These are phyloP conservation scores for Marmota flaviventris DNA, from an alignment of 2,113 vertebrate species.

Conservation along the genomic window DNA sequence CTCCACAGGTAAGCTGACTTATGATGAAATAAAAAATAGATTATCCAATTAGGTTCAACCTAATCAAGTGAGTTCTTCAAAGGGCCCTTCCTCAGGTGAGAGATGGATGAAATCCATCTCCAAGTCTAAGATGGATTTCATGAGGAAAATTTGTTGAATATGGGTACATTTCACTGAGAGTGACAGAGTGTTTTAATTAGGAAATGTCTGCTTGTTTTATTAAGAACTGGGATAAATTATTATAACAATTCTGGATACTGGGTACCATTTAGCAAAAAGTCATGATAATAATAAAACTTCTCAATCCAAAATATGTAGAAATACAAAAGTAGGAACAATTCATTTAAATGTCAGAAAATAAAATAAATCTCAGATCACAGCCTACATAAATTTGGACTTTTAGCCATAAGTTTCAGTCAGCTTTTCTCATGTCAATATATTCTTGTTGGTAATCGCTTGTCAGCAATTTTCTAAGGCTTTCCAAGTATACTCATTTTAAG, in stretches of 20 bases:
- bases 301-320: slow-evolving; percentile 34
- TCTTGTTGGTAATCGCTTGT: slow-evolving; percentile 29
- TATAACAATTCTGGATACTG: neutral
- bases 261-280: slow-evolving; percentile 61
- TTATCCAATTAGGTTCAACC: neutral
- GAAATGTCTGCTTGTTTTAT: slow-evolving; percentile 69
- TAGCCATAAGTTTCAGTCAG: slow-evolving; percentile 52
- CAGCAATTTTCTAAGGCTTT: slow-evolving; percentile 56
- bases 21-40: neutral
- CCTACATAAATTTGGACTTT: slow-evolving; percentile 61
- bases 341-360: slow-evolving; percentile 44
- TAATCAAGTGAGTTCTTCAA: neutral
- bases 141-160: neutral
- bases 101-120: neutral
- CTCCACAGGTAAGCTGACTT: neutral
- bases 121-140: neutral
- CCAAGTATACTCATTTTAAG: slow-evolving; percentile 38
- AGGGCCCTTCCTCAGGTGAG: neutral
- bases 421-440: slow-evolving; percentile 67
- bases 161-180: slow-evolving; percentile 31
- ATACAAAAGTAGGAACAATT: slow-evolving; percentile 18
- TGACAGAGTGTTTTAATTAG: slow-evolving; percentile 63
- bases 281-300: slow-evolving; percentile 59
- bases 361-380: neutral
- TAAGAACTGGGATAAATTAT: slow-evolving; percentile 61